Evolutionary conservation across 2,888 invertebrate genomes (phyloP), one percentile per base, ranked within the genome.

Genomic region (Pristionchus exspectatus): DNA sequence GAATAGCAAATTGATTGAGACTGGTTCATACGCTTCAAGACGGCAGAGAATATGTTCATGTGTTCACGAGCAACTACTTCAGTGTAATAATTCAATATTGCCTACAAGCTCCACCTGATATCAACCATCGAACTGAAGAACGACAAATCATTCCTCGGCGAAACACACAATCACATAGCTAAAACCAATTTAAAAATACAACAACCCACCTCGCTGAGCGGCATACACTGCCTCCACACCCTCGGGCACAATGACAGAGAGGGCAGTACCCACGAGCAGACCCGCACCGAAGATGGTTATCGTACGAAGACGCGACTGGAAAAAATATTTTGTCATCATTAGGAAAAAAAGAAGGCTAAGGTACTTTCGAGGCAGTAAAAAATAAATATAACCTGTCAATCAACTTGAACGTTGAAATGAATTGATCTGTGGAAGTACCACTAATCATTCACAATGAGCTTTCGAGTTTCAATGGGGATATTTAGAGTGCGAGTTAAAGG

Each of bases 161-260:
- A 38, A 12, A 50, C 44, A 50, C 44, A 10, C 44, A 50, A 50
- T 66, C n/a, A 4, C 1, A 9, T 5, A 63, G 9, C 16, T 2
- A 63, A 27, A 9, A 5, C 10, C 12, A 18, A 18, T 72, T 30
- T 16, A 9, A 33, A 14, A 72, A 72, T 7, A 24, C 3, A 21
- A 86, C 38, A 24, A 2, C 72, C 4, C 27, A 88, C 87, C 87
- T 88, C 89, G 10, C 54, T 93, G 91, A 38, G 91, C 91, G 12
- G 90, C 89, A 87, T 95, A 95, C n/a, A 95, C 91, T 1, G 95
- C 93, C 90, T 98, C 96, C n/a, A 99, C 97, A 12, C 99, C 99
- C 96, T 99, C 99, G 0, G 99, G 99, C 93, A 99, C 98, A 89
- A 99, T 99, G 0, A 99, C 99, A 10, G 98, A 97, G 59, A 99